Conservation (phyloP, 2,113 vertebrate species). For the Ceratotherium simum region DNA sequence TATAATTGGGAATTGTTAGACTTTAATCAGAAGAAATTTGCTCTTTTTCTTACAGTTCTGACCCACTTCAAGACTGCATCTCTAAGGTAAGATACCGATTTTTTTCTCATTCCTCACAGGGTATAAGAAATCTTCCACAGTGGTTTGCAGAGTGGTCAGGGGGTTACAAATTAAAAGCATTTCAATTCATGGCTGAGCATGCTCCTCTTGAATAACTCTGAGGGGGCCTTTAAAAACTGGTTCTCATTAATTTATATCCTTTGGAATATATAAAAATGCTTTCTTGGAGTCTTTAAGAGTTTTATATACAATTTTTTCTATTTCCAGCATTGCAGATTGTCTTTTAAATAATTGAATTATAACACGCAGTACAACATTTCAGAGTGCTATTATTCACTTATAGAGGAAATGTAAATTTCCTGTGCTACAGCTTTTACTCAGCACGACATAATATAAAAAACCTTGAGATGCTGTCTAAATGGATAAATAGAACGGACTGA, state of each 20-base stretch:
- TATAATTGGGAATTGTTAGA: conserved; percentile 14
- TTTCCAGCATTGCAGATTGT: background rate
- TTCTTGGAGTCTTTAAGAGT: background rate
- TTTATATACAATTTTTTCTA: conserved; percentile 12
- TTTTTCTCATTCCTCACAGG: background rate
- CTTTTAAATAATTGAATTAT: conserved; percentile 39
- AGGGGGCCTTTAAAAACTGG: conserved; percentile 14
- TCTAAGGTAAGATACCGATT: conserved; percentile 84
- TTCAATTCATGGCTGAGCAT: background rate
- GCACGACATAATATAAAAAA: background rate
- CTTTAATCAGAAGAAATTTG: conserved; percentile 74
- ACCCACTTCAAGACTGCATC: conserved; percentile 67
- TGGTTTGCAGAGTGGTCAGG: background rate
- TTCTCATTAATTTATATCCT: conserved; percentile 42
- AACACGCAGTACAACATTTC: background rate
- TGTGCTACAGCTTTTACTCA: background rate
- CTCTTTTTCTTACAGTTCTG: conserved; percentile 83
- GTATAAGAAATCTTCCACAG: conserved; percentile 2
- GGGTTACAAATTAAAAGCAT: conserved; percentile 35
- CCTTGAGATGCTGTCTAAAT: background rate
- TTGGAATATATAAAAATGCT: conserved; percentile 23
- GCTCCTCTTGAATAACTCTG: conserved; percentile 41
- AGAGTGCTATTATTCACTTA: conserved; percentile 15
- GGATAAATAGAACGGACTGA: background rate
- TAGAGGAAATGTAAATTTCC: conserved; percentile 23